Evolutionary conservation across 2,797 vertebrate genomes (phyloP).

Genomic region (Platalea minor): DNA sequence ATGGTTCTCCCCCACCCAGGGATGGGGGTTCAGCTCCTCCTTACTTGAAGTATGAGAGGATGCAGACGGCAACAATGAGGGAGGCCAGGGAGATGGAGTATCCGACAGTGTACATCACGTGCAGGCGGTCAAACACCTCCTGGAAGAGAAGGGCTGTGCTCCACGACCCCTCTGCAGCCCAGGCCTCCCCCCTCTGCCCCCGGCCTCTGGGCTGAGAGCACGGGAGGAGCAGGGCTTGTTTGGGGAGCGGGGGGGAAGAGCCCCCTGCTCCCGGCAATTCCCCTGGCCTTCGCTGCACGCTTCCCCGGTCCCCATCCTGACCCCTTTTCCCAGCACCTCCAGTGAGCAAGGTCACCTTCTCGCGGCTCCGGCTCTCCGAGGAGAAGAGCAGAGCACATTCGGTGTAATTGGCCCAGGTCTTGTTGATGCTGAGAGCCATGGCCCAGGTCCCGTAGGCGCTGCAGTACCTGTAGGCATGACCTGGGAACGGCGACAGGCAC

Average conservation of each 20-base stretch:
- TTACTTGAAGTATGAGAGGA: slow-evolving; percentile 93
- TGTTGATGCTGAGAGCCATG: slow-evolving; percentile 81
- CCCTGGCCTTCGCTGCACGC: neutral
- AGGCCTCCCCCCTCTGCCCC: rapidly evolving
- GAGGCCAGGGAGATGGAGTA: slow-evolving; percentile 89
- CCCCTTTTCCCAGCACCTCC: neutral
- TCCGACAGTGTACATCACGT: slow-evolving; percentile 89
- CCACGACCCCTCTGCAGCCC: neutral
- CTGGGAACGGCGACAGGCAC: slow-evolving; percentile 42
- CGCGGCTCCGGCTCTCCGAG: slow-evolving; percentile 74
- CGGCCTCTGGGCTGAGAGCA: neutral
- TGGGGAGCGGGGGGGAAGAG: neutral
- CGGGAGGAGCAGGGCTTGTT: neutral
- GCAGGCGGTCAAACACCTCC: slow-evolving; percentile 88
- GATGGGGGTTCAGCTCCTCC: neutral
- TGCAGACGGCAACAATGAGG: slow-evolving; percentile 83
- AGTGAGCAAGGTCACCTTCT: slow-evolving; percentile 75
- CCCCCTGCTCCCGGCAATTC: neutral
- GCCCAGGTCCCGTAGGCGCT: slow-evolving; percentile 82
- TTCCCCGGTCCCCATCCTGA: neutral
- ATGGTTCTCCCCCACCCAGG: rapidly evolving
- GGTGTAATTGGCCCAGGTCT: slow-evolving; percentile 92
- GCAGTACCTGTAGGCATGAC: slow-evolving; percentile 85
- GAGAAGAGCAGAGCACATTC: slow-evolving; percentile 86
- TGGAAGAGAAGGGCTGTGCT: slow-evolving; percentile 58